Evolutionary conservation across 1,140 invertebrate species (phyloP).

Genomic region (Nautilus pompilius): DNA sequence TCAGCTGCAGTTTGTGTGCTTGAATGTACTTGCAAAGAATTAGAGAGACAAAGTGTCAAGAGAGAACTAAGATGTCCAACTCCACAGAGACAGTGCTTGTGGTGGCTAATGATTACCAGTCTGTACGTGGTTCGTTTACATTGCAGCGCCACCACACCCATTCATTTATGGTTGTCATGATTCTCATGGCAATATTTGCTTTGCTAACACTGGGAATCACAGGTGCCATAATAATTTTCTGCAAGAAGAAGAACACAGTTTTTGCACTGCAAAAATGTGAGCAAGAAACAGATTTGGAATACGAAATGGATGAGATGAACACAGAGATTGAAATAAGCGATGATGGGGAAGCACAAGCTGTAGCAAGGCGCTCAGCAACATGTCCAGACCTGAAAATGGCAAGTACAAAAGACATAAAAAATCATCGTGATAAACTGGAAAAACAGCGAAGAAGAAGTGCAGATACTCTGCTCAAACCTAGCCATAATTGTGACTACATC

Average conservation of each 20-base stretch:
- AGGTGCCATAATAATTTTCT: slow-evolving; percentile 41
- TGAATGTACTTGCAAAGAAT: no score
- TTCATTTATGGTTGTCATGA: slow-evolving; percentile 28
- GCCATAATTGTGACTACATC: no score
- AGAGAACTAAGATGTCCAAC: no score
- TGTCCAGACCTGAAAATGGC: slow-evolving; percentile 1
- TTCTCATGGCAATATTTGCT: slow-evolving; percentile 40
- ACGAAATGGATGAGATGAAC: slow-evolving; percentile 42
- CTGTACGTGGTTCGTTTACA: neutral
- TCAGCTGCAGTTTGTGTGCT: no score
- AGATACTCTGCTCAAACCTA: no score
- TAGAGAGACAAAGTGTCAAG: no score
- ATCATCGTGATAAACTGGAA: no score
- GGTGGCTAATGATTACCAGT: neutral
- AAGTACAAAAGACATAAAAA: no score
- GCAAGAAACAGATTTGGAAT: slow-evolving; percentile 32
- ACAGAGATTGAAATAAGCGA: slow-evolving; percentile 32
- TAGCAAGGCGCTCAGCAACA: neutral
- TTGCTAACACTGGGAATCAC: slow-evolving; percentile 41
- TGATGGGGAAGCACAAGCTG: neutral
- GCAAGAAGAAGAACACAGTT: slow-evolving; percentile 48
- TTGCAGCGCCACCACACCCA: slow-evolving; percentile 14
- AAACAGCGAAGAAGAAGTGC: no score
- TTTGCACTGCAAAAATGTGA: slow-evolving; percentile 42
- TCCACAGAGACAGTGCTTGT: no score